Evolutionary conservation across 2,888 invertebrate genomes (phyloP).

Genomic region (Sisyra nigra): DNA sequence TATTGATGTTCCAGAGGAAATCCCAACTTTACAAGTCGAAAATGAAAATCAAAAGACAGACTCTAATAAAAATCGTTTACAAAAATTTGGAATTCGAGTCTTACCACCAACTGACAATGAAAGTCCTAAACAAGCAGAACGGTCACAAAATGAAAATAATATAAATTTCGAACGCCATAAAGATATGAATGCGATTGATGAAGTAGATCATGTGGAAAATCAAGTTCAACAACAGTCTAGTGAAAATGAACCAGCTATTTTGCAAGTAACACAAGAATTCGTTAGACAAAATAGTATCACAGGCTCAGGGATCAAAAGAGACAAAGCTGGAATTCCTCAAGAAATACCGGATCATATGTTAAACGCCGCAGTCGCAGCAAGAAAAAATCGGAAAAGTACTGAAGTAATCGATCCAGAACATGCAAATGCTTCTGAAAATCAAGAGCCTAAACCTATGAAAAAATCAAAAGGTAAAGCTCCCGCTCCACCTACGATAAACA

Average conservation of each 20-base stretch:
- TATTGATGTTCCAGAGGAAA: slow-evolving; percentile 8
- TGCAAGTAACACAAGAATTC: slow-evolving; percentile 19
- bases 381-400: slow-evolving; percentile 44
- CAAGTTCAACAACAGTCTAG: neutral
- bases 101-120: slow-evolving; percentile 27
- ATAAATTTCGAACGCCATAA: slow-evolving; percentile 19
- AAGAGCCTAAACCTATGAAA: slow-evolving; percentile 7
- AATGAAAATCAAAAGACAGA: slow-evolving; percentile 37
- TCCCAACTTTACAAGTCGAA: slow-evolving; percentile 21
- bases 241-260: slow-evolving; percentile 6
- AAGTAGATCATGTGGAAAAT: neutral
- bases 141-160: slow-evolving; percentile 26
- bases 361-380: slow-evolving; percentile 53
- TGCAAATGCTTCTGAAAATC: slow-evolving; percentile 20
- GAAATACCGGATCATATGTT: slow-evolving; percentile 56
- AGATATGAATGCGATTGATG: slow-evolving; percentile 12
- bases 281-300: slow-evolving; percentile 31
- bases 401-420: slow-evolving; percentile 18
- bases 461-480: slow-evolving; percentile 40
- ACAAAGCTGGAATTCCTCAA: slow-evolving; percentile 44
- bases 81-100: slow-evolving; percentile 53
- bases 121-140: slow-evolving; percentile 23
- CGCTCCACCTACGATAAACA: slow-evolving; percentile 37
- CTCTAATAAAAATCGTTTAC: slow-evolving; percentile 34
- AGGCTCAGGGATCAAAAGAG: slow-evolving; percentile 41